Evolutionary conservation across 2,888 invertebrate genomes (phyloP), one percentile per base, ranked within the genome.

Genomic region (Hydrotaea diabolus): DNA sequence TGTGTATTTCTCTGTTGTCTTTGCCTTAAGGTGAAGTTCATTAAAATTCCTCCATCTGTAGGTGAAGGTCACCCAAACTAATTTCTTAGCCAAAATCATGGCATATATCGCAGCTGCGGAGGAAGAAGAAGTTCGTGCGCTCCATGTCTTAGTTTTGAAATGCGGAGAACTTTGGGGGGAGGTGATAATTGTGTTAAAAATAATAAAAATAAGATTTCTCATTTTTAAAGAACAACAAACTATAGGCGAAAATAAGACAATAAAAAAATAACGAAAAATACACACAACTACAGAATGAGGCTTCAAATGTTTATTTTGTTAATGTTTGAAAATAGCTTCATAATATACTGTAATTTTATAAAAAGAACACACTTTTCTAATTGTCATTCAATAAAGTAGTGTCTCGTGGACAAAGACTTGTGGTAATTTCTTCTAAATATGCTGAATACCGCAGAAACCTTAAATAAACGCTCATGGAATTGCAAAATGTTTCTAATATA

Each of bases 21-120:
- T 57, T 23, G 66, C 36, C 57, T 66, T 77, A 59, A 74, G 73
- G 69, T 66, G 73, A 82, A 82, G 73, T 82, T 82, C 82, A 82
- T 74, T 74, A 77, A 74, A 77, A 57, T 77, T 75, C 59, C 53
- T 55, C 71, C 19, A 49, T 69, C 36, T 53, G n/a, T 21, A 31
- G 55, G 21, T 74, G 82, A 77, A 82, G 77, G 82, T 59, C 73
- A 73, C 31, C 39, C 36, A 11, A 26, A 69, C 23, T 43, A 46
- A 69, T 46, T 43, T 21, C 11, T 15, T 7, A 69, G n/a, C 26
- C 59, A 62, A 62, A 39, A 31, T 62, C 62, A 31, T 62, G 49
- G 49, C 49, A 49, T n/a, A 15, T 11, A 43, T 43, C 9, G 43
- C 3, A 9, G 11, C 43, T 53, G 2, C 21, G 55, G 55, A 55